phyloP scores from a whole-genome alignment of 30 jellyfish, hydroid and myxozoan species.

The Turritopsis rubra region DNA sequence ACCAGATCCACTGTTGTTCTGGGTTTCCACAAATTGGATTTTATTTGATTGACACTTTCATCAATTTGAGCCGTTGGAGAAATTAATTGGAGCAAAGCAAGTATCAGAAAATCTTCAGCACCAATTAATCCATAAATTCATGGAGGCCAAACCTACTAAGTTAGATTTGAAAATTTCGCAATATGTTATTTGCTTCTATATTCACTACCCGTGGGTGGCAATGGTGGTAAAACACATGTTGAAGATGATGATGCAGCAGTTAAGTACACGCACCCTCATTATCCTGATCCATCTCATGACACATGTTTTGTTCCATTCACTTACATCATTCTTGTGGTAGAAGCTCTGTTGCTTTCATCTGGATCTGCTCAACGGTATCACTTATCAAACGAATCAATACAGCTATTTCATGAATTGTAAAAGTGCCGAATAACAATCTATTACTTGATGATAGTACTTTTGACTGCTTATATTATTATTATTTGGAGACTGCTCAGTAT shows the following conservation, averaged over 20 bases:
- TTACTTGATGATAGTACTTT: not conserved
- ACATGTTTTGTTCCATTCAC: constrained; percentile 14
- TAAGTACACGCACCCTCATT: constrained; percentile 32
- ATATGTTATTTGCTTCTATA: constrained; percentile 2
- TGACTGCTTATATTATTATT: not conserved
- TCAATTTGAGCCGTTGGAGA: not conserved
- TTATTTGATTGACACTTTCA: no score
- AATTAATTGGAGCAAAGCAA: not conserved
- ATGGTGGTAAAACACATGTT: not conserved
- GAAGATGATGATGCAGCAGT: constrained; percentile 5
- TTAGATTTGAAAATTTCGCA: not conserved
- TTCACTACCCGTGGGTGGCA: constrained; percentile 16
- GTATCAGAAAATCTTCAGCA: not conserved
- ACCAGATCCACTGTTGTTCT: no score
- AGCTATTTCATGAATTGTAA: not conserved
- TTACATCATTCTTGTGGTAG: not conserved
- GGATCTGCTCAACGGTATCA: not conserved
- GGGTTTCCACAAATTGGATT: no score
- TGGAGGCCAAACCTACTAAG: not conserved
- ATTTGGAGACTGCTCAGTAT: not conserved
- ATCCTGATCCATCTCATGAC: constrained; percentile 13
- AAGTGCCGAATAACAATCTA: not conserved
- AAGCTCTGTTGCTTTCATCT: not conserved
- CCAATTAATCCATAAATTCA: not conserved
- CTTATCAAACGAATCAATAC: not conserved